Conservation (phyloP, 2,888 invertebrate species). For the Chirona hameri region DNA sequence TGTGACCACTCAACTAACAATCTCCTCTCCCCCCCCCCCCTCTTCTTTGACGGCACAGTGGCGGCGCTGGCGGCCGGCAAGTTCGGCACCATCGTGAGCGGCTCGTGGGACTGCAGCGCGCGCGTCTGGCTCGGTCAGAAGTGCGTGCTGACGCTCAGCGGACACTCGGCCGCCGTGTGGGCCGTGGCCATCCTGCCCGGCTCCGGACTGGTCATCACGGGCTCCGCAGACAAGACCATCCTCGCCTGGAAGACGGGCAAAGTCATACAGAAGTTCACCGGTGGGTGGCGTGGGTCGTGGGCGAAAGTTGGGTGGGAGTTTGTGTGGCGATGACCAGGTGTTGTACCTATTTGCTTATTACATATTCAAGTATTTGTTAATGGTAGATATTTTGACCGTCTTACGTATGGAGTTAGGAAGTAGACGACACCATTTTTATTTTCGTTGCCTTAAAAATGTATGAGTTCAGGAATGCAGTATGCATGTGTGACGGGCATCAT, state of each 20-base stretch:
- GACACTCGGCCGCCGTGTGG: conserved; percentile 78
- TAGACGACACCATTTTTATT: too few species aligned
- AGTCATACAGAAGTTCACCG: conserved; percentile 61
- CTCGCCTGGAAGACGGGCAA: conserved; percentile 75
- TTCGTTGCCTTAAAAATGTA: too few species aligned
- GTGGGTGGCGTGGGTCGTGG: conserved; percentile 47
- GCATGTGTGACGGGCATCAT: too few species aligned
- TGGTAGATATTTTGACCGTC: background rate
- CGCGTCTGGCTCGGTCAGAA: conserved; percentile 38
- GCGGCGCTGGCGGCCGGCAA: conserved; percentile 50
- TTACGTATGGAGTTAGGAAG: too few species aligned
- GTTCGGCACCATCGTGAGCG: conserved; percentile 63
- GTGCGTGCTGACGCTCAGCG: conserved; percentile 44
- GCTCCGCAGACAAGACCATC: conserved; percentile 88
- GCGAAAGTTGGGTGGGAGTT: background rate
- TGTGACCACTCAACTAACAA: too few species aligned
- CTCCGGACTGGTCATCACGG: conserved; percentile 62
- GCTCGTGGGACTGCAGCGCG: conserved; percentile 46
- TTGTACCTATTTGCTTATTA: background rate
- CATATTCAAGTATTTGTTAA: background rate
- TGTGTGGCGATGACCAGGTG: conserved; percentile 26
- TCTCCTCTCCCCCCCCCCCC: too few species aligned
- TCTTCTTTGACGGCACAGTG: conserved; percentile 44
- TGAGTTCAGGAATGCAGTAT: too few species aligned
- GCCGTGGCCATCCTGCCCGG: conserved; percentile 52